A percentile compares a stretch with the other conserved stretches of the same genome.
Conservation (phyloP, 2,888 invertebrate species). For the Nycteola revayana region DNA sequence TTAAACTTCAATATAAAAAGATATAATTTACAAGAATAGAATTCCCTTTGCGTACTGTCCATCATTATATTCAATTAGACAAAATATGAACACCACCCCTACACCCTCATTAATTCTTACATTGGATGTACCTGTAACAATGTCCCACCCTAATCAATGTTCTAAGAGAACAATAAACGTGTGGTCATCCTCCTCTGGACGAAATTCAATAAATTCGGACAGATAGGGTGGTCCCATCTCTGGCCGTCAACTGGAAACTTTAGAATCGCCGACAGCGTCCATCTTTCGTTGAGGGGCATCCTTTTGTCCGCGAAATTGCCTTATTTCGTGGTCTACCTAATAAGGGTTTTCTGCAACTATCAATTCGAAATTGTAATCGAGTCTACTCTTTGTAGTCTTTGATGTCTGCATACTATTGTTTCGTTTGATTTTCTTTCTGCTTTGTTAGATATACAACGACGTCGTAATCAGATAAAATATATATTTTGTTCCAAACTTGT, state of each 20-base stretch:
- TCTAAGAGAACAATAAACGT: conserved; percentile 65
- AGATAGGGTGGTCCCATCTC: conserved; percentile 49
- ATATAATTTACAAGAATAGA: not conserved
- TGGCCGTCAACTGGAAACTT: conserved; percentile 68
- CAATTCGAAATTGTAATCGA: conserved; percentile 69
- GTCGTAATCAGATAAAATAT: conserved; percentile 34
- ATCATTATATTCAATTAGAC: conserved; percentile 30
- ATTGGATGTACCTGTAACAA: conserved; percentile 48
- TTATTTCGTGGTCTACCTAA: conserved; percentile 70
- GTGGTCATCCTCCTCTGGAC: conserved; percentile 66
- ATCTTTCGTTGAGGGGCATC: conserved; percentile 52
- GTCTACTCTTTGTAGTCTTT: conserved; percentile 63
- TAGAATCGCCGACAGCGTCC: conserved; percentile 67
- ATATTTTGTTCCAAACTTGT: conserved; percentile 24
- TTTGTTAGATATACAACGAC: conserved; percentile 41
- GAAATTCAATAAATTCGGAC: conserved; percentile 75
- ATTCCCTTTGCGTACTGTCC: conserved; percentile 8
- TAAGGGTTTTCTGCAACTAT: conserved; percentile 74
- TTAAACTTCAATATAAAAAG: too few species aligned
- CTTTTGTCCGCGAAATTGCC: conserved; percentile 79
- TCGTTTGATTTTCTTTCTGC: conserved; percentile 46
- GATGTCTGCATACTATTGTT: conserved; percentile 61
- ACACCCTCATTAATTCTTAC: conserved; percentile 44
- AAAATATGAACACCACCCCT: conserved; percentile 19
- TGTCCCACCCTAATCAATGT: conserved; percentile 61